phyloP scores from a whole-genome alignment of 2,888 invertebrate species.

The Coronaproctus castanopsis region DNA sequence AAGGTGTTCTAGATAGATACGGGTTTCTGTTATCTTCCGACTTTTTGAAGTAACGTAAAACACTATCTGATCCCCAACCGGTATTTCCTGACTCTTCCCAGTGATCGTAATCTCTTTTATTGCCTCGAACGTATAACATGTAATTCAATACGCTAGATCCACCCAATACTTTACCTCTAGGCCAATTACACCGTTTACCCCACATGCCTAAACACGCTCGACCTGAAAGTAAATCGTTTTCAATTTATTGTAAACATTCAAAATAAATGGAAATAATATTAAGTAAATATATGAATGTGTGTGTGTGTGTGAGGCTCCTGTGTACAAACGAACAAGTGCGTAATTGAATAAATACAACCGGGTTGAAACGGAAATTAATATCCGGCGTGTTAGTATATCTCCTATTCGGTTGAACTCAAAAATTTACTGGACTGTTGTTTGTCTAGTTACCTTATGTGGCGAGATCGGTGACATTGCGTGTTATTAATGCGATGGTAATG shows the following conservation, averaged over 20 bases:
- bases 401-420: too few species aligned
- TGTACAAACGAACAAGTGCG: neutral
- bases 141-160: constrained; percentile 72
- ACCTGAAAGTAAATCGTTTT: constrained; percentile 16
- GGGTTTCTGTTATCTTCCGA: constrained; percentile 77
- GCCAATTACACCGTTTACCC: constrained; percentile 63
- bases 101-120: constrained; percentile 59
- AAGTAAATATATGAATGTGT: neutral
- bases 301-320: neutral
- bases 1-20: constrained; percentile 42
- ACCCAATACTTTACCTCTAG: constrained; percentile 71
- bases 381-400: too few species aligned
- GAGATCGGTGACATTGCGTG: too few species aligned
- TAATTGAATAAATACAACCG: too few species aligned
- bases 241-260: too few species aligned
- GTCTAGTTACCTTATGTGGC: too few species aligned
- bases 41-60: constrained; percentile 71
- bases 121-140: constrained; percentile 78
- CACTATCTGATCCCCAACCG: constrained; percentile 71
- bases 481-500: too few species aligned
- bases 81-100: constrained; percentile 64
- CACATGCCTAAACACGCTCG: constrained; percentile 61
- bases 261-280: too few species aligned
- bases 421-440: too few species aligned
- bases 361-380: too few species aligned